These are phyloP conservation scores for Andrena bucephala DNA, from an alignment of 2,888 invertebrate species.

Conservation along the genomic window DNA sequence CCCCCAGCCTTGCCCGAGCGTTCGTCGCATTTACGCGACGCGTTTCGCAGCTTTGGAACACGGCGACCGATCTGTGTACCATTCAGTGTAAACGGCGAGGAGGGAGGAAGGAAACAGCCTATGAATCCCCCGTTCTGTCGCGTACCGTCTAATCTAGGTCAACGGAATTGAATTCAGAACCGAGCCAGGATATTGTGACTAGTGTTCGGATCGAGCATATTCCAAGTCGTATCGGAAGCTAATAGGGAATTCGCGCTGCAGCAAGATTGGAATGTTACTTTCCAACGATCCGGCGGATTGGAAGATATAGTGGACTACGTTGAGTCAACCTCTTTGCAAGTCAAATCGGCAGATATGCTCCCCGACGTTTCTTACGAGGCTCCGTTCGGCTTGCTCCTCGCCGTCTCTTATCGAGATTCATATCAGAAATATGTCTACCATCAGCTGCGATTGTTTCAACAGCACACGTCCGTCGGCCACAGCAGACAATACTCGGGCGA, in stretches of 20 bases:
- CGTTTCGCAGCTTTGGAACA: conserved; percentile 19
- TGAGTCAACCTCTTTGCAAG: too few species aligned
- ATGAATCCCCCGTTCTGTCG: conserved; percentile 62
- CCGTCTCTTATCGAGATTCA: too few species aligned
- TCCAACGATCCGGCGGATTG: too few species aligned
- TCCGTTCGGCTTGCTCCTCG: too few species aligned
- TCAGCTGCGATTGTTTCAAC: not conserved
- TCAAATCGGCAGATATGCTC: too few species aligned
- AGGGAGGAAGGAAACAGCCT: conserved; percentile 22
- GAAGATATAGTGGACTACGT: not conserved
- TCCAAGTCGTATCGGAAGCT: not conserved
- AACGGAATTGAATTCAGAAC: conserved; percentile 74
- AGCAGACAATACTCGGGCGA: not conserved
- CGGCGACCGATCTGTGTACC: conserved; percentile 4
- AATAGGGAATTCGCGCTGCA: not conserved
- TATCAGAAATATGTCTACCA: not conserved
- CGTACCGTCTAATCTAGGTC: conserved; percentile 75
- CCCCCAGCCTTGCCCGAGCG: conserved; percentile 6
- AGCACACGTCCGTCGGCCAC: not conserved
- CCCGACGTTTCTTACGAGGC: too few species aligned
- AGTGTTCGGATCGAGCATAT: conserved; percentile 13
- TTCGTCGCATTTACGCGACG: conserved; percentile 16
- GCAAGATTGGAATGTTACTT: too few species aligned
- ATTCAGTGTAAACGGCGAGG: conserved; percentile 15
- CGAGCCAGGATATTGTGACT: conserved; percentile 39